Evolutionary conservation across 2,888 invertebrate genomes (phyloP).

Genomic region (Sepioteuthis lessoniana): DNA sequence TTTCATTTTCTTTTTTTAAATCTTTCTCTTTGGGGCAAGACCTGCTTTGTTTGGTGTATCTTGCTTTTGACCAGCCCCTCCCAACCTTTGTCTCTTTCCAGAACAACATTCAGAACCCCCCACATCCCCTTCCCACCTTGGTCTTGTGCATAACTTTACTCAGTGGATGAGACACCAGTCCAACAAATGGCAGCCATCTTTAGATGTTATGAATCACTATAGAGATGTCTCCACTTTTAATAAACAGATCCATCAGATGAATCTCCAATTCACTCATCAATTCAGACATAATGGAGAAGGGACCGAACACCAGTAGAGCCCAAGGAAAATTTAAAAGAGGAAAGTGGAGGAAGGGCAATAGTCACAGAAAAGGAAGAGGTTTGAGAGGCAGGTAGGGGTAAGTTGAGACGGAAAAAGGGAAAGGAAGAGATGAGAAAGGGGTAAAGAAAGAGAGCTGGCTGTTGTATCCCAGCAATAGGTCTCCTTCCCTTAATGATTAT

Average conservation of each 20-base stretch:
- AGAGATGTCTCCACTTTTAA: neutral
- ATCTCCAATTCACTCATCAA: constrained; percentile 33
- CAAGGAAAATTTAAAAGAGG: neutral
- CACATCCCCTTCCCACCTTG: neutral
- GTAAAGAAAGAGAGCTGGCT: neutral
- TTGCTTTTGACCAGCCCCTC: neutral
- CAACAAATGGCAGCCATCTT: constrained; percentile 12
- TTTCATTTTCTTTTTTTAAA: neutral
- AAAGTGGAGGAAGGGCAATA: neutral
- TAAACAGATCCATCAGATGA: neutral
- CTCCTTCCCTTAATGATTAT: neutral
- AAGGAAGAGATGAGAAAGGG: neutral
- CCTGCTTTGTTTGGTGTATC: neutral
- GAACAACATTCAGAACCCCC: too few species aligned
- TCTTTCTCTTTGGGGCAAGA: neutral
- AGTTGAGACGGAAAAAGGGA: neutral
- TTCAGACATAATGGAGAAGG: constrained; percentile 4
- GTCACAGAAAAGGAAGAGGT: neutral
- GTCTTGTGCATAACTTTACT: constrained; percentile 6
- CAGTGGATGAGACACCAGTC: constrained; percentile 16
- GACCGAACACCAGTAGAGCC: constrained; percentile 33
- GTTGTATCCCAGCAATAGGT: neutral
- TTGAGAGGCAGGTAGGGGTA: neutral
- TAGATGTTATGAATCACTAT: constrained; percentile 33
- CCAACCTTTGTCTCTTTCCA: neutral